Conservation (phyloP, 2,888 invertebrate genomes). For the Diaprepes abbreviatus region DNA sequence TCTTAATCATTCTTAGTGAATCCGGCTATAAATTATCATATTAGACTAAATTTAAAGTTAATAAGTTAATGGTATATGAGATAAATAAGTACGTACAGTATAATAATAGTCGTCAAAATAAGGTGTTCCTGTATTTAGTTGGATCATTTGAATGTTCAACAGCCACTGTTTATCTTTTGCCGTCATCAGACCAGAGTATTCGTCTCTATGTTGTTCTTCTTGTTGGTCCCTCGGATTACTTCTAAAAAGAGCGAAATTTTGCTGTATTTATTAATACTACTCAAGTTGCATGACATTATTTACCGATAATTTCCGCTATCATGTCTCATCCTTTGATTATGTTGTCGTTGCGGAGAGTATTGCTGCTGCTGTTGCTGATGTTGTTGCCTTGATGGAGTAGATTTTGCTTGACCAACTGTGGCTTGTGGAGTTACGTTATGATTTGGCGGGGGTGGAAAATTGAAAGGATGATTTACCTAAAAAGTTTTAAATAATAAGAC, state of each 20-base stretch:
- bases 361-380: conserved; percentile 57
- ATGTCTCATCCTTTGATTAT: conserved; percentile 48
- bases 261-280: too few relatives aligned
- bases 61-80: too few relatives aligned
- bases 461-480: conserved; percentile 57
- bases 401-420: conserved; percentile 50
- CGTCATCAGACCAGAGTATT: conserved; percentile 94
- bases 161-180: conserved; percentile 96
- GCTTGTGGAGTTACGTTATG: conserved; percentile 51
- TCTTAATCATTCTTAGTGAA: too few relatives aligned
- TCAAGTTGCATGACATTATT: too few relatives aligned
- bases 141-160: conserved; percentile 93
- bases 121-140: conserved; percentile 94
- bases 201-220: conserved; percentile 70
- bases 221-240: conserved; percentile 58
- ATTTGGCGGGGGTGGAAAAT: conserved; percentile 60
- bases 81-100: conserved; percentile 81
- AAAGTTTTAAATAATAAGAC: conserved; percentile 21
- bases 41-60: too few relatives aligned
- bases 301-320: conserved; percentile 57
- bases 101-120: conserved; percentile 98
- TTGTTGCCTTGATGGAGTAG: conserved; percentile 59
- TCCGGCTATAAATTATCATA: too few relatives aligned
- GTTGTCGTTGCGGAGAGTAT: conserved; percentile 53
- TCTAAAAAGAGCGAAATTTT: conserved; percentile 10